A percentile compares a stretch with the other conserved stretches of the same genome.
Evolutionary conservation across 2,888 invertebrate genomes (phyloP).

Genomic region (Euzetes globulus): DNA sequence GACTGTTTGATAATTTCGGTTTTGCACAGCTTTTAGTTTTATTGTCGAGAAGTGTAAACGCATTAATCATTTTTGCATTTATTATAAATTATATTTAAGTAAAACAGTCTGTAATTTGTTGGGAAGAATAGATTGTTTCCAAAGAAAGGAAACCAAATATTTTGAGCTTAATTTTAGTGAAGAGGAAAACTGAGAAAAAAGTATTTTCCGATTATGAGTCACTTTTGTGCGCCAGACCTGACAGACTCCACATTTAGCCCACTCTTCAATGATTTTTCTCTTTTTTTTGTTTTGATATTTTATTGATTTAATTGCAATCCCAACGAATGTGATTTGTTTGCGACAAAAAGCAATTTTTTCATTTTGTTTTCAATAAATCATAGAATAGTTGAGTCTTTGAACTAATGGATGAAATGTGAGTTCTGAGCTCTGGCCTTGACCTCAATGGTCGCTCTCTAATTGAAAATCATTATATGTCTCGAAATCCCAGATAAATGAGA

Average conservation of each 20-base stretch:
- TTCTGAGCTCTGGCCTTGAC: background rate
- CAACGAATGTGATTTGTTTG: too few relatives aligned
- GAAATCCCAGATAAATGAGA: background rate
- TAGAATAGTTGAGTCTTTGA: background rate
- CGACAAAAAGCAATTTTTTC: too few relatives aligned
- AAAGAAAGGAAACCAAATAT: background rate
- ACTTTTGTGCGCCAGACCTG: background rate
- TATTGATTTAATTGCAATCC: too few relatives aligned
- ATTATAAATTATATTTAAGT: too few relatives aligned
- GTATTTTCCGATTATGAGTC: background rate
- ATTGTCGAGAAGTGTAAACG: too few relatives aligned
- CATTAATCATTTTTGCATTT: too few relatives aligned
- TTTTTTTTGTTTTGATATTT: too few relatives aligned
- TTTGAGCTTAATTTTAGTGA: background rate
- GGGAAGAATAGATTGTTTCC: background rate
- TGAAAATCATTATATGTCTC: background rate
- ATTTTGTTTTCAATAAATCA: too few relatives aligned
- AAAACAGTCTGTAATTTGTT: background rate
- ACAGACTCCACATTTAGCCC: background rate
- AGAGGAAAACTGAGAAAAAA: conserved; percentile 4
- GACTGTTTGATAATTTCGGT: background rate
- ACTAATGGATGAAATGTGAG: background rate
- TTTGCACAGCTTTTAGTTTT: background rate
- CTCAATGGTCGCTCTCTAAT: background rate
- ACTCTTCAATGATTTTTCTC: too few relatives aligned